Percentiles rank a stretch among this genome's conserved stretches.
Conservation (phyloP, 2,888 invertebrate species). For the Acrobeloides nanus region DNA sequence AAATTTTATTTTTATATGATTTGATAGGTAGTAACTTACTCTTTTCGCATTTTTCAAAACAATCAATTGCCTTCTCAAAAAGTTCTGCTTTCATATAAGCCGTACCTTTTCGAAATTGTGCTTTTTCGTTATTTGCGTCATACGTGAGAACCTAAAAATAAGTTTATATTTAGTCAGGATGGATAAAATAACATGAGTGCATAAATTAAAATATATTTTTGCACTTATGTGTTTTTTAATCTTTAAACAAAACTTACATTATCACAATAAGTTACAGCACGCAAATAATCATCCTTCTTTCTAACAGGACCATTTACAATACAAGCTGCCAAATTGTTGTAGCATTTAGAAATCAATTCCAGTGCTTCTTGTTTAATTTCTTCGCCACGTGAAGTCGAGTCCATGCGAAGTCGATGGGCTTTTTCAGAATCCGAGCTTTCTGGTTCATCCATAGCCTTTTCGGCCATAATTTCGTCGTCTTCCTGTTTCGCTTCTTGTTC, state of each 20-base stretch:
- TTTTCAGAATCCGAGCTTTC: no score
- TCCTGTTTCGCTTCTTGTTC: no score
- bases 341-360: constrained; percentile 8
- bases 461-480: no score
- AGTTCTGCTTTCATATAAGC: constrained; percentile 3
- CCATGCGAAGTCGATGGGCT: no score
- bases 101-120: constrained; percentile 1
- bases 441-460: no score
- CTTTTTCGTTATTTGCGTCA: neutral
- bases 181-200: neutral
- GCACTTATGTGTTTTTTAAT: no score
- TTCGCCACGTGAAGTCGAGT: constrained; percentile 1
- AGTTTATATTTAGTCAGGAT: neutral
- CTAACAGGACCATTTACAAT: constrained; percentile 6
- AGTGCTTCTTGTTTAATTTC: constrained; percentile 1
- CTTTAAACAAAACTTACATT: constrained; percentile 10
- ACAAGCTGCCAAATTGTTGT: constrained; percentile 5
- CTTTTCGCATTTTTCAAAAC: constrained; percentile 7
- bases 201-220: neutral
- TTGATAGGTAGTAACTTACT: constrained; percentile 5
- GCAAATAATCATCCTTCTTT: constrained; percentile 5
- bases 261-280: constrained; percentile 7
- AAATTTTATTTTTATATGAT: neutral
- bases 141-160: constrained; percentile 1
- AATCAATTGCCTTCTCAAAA: constrained; percentile 7